Percentiles rank a stretch among this genome's conserved stretches.
phyloP scores from a whole-genome alignment of 2,888 invertebrate species.

The Pheosia gnoma region DNA sequence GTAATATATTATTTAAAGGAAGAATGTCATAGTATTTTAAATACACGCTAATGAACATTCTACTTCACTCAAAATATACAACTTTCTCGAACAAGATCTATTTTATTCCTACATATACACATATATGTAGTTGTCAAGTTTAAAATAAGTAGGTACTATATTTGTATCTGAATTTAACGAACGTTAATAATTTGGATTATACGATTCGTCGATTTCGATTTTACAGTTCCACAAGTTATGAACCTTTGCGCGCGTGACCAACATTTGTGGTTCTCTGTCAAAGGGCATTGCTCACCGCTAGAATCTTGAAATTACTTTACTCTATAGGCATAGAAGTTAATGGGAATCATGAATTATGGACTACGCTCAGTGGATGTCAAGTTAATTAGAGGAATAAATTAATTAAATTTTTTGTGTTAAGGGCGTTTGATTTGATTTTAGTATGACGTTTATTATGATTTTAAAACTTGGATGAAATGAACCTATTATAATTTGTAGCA shows the following conservation, averaged over 20 bases:
- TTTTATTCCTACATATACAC: no score
- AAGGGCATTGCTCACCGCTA: slow-evolving; percentile 10
- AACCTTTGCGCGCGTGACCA: slow-evolving; percentile 1
- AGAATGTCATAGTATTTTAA: no score
- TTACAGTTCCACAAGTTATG: slow-evolving; percentile 10
- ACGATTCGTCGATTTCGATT: slow-evolving; percentile 6
- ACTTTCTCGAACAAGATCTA: no score
- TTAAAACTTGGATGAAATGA: no score
- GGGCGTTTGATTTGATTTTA: no score
- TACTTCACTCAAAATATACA: no score
- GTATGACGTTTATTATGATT: no score
- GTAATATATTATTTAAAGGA: no score
- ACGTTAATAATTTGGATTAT: slow-evolving; percentile 3
- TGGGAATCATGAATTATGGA: not conserved
- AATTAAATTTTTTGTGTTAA: not conserved
- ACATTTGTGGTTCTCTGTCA: slow-evolving; percentile 14
- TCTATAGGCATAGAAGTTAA: not conserved
- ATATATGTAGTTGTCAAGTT: no score
- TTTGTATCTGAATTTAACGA: not conserved
- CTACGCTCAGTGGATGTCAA: slow-evolving; percentile 2
- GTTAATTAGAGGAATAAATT: not conserved
- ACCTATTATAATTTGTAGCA: no score
- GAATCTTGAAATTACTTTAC: slow-evolving; percentile 18
- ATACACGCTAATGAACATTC: no score
- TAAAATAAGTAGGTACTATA: no score